These are phyloP conservation scores for Psilanteris sp. DNA, from an alignment of 1,140 invertebrate genomes.

Conservation along the genomic window DNA sequence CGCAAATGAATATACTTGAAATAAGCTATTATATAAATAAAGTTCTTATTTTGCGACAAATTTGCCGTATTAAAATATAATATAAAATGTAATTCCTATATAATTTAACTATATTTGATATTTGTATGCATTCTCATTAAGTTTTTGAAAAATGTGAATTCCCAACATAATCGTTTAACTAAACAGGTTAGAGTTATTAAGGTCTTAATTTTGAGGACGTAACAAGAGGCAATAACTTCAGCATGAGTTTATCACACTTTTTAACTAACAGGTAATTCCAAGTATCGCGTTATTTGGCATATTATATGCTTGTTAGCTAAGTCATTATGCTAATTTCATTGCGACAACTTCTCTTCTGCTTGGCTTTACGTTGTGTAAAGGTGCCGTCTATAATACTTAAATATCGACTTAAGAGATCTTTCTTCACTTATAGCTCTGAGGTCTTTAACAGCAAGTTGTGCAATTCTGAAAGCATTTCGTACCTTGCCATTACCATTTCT, in stretches of 20 bases:
- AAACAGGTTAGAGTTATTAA: constrained; percentile 9
- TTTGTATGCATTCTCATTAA: too few relatives aligned
- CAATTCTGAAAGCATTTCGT: constrained; percentile 57
- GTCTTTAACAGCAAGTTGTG: constrained; percentile 59
- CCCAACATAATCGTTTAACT: too few relatives aligned
- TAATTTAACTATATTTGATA: too few relatives aligned
- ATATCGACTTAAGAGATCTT: constrained; percentile 53
- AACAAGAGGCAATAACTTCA: constrained; percentile 9
- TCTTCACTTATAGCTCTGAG: constrained; percentile 39
- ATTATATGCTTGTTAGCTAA: constrained; percentile 65
- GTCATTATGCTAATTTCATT: constrained; percentile 62
- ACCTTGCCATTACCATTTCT: constrained; percentile 56
- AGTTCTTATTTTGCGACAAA: too few relatives aligned
- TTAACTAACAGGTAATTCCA: constrained; percentile 32
- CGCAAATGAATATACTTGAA: too few relatives aligned
- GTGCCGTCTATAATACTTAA: constrained; percentile 42
- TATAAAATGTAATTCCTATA: too few relatives aligned
- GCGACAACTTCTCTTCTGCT: constrained; percentile 36
- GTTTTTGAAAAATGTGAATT: too few relatives aligned
- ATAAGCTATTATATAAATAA: too few relatives aligned
- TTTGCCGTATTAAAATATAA: too few relatives aligned
- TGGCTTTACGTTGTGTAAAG: constrained; percentile 18
- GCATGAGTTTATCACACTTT: constrained; percentile 20
- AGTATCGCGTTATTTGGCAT: constrained; percentile 52
- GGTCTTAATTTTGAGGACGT: constrained; percentile 5